Evolutionary conservation across 2,797 vertebrate genomes (phyloP), one percentile per base, ranked within the genome.

Genomic region (Dicrostonyx torquatus): DNA sequence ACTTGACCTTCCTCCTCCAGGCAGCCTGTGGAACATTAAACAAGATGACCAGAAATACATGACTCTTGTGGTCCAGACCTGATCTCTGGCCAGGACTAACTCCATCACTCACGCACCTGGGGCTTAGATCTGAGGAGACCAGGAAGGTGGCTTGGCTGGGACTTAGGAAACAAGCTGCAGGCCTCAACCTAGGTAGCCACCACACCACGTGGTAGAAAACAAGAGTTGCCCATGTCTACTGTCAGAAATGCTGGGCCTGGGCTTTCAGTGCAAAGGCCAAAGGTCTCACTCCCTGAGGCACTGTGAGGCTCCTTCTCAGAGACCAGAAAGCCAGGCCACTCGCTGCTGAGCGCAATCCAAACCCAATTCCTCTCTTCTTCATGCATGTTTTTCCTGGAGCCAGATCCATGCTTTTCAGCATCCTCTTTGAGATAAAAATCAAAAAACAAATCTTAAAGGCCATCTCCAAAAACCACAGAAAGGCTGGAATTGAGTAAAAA

Each of bases 391-490:
- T 60, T 95, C 76, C 86, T 95, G 96, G 89, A 94, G 89, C 95
- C 94, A 40, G 6, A 91, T 90, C 84, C 93, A 20, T 11, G 75
- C 45, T 95, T 34, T 75, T 84, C 90, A 0, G 3, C 92, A 72
- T 92, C 90, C 78, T 86, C 95, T 94, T 91, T 20, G 34, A 64
- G 58, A 84, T 76, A 92, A 94, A 45, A 96, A 95, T 73, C 93
- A 88, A 85, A 84, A 84, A 66, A 43, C 64, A 91, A 76, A 90
- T 66, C 90, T 96, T 66, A 86, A 95, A 97, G 95, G 50, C 90
- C 94, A 85, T 83, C 97, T 97, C 95, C 75, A 76, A 91, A 95
- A 92, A n/a, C 78, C 45, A 0, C 90, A 96, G 78, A 80, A 48
- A 0, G 60, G 75, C 90, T 89, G 82, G 72, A 50, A 78, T 80